Conservation (phyloP, 2,888 invertebrate species). For the Hedychridium roseum region DNA sequence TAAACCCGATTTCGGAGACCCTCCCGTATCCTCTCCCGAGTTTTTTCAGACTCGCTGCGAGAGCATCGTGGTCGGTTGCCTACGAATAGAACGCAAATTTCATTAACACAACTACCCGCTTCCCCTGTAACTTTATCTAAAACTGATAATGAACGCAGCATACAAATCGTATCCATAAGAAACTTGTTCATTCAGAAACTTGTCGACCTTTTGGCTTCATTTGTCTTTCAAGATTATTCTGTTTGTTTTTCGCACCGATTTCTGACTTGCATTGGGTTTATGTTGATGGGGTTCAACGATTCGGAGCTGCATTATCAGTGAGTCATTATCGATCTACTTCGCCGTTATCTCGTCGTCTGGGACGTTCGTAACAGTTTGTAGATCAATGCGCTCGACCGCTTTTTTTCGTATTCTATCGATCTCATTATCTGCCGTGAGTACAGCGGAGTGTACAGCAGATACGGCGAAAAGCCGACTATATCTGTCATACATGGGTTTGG, state of each 20-base stretch:
- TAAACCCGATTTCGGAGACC: conserved; percentile 32
- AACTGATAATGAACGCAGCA: no score
- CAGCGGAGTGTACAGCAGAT: no score
- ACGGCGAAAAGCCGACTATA: conserved; percentile 22
- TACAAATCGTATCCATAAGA: no score
- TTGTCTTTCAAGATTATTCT: background rate
- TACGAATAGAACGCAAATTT: conserved; percentile 21
- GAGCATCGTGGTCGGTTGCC: conserved; percentile 34
- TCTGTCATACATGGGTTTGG: conserved; percentile 57
- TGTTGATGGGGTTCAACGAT: no score
- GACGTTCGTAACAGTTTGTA: background rate
- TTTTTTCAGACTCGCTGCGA: conserved; percentile 27
- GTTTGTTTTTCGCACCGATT: background rate
- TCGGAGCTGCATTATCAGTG: no score
- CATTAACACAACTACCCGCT: no score
- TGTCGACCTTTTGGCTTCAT: background rate
- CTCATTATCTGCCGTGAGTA: conserved; percentile 18
- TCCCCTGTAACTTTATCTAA: no score
- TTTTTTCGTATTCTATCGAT: conserved; percentile 21
- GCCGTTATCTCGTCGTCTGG: no score
- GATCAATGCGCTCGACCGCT: conserved; percentile 3
- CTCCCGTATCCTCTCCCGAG: conserved; percentile 30
- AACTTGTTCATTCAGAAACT: no score
- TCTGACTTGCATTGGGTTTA: background rate
- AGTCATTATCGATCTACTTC: no score